Percentiles rank a stretch among this genome's conserved stretches.
Evolutionary conservation across 2,797 vertebrate genomes (phyloP).

Genomic region (Borostomias antarcticus): DNA sequence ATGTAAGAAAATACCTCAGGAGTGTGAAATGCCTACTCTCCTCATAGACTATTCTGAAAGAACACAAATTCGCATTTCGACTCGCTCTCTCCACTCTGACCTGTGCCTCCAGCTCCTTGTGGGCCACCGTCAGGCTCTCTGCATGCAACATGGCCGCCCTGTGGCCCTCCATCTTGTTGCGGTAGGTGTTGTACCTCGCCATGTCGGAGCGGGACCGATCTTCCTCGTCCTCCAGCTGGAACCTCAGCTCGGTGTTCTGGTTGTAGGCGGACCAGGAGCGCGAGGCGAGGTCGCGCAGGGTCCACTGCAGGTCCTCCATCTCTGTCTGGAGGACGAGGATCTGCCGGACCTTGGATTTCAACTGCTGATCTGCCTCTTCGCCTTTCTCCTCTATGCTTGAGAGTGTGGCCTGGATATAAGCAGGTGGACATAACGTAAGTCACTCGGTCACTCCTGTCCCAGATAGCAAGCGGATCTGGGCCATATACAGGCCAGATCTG

Average conservation of each 20-base stretch:
- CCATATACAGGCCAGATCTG: too few relatives aligned
- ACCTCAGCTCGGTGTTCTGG: constrained; percentile 52
- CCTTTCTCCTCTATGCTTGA: constrained; percentile 37
- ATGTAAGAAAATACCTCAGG: not conserved
- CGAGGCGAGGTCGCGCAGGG: constrained; percentile 24
- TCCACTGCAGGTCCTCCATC: constrained; percentile 42
- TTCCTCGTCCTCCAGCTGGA: constrained; percentile 43
- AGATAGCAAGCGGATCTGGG: too few relatives aligned
- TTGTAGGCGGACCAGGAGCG: constrained; percentile 32
- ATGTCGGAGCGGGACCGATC: constrained; percentile 24
- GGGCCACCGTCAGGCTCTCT: constrained; percentile 42
- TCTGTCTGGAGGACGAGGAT: constrained; percentile 48
- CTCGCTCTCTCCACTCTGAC: not conserved
- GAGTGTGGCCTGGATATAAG: constrained; percentile 51
- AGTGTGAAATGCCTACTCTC: too few relatives aligned
- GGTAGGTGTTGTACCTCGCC: constrained; percentile 47
- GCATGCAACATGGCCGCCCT: constrained; percentile 37
- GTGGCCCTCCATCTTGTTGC: constrained; percentile 64
- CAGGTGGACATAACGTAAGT: too few relatives aligned
- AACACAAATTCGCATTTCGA: too few relatives aligned
- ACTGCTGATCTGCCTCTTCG: constrained; percentile 29
- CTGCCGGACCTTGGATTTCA: constrained; percentile 48
- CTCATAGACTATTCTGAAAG: too few relatives aligned
- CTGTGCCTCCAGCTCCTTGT: constrained; percentile 54
- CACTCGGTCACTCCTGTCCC: too few relatives aligned